These are phyloP conservation scores for Cryptus armator DNA, from an alignment of 2,888 invertebrate genomes.

Conservation along the genomic window DNA sequence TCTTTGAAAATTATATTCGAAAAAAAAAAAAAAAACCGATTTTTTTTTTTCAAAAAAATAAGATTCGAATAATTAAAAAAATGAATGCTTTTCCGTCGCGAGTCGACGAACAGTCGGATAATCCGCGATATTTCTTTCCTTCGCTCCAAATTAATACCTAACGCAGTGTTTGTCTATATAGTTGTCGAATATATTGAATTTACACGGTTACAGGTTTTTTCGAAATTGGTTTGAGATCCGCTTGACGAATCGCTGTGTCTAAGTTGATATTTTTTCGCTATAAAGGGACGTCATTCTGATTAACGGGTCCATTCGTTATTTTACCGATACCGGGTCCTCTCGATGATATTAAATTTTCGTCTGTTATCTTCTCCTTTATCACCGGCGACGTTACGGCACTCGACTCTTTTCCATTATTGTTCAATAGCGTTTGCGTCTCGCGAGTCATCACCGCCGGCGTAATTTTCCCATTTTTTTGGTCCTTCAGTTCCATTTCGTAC, in stretches of 20 bases:
- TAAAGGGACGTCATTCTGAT: slow-evolving; percentile 79
- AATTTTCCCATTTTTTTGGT: slow-evolving; percentile 78
- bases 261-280: slow-evolving; percentile 75
- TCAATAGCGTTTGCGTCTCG: slow-evolving; percentile 80
- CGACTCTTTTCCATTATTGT: slow-evolving; percentile 76
- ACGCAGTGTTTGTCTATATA: not conserved
- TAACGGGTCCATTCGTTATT: slow-evolving; percentile 81
- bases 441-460: slow-evolving; percentile 73
- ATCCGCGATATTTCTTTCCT: not conserved
- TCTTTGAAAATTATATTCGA: too few species aligned
- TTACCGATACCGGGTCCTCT: slow-evolving; percentile 75
- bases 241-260: slow-evolving; percentile 66
- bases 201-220: slow-evolving; percentile 76
- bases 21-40: too few species aligned
- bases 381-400: slow-evolving; percentile 66
- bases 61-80: not conserved
- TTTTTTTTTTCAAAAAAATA: not conserved
- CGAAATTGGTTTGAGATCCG: slow-evolving; percentile 79
- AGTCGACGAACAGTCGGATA: not conserved
- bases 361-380: slow-evolving; percentile 67
- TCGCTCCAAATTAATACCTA: not conserved
- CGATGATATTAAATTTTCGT: slow-evolving; percentile 55
- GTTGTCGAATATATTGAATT: slow-evolving; percentile 20
- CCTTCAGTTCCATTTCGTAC: slow-evolving; percentile 80
- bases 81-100: not conserved